A percentile compares a stretch with the other conserved stretches of the same genome.
phyloP scores from a whole-genome alignment of 1,140 invertebrate species.

The Meloidogyne exigua region DNA sequence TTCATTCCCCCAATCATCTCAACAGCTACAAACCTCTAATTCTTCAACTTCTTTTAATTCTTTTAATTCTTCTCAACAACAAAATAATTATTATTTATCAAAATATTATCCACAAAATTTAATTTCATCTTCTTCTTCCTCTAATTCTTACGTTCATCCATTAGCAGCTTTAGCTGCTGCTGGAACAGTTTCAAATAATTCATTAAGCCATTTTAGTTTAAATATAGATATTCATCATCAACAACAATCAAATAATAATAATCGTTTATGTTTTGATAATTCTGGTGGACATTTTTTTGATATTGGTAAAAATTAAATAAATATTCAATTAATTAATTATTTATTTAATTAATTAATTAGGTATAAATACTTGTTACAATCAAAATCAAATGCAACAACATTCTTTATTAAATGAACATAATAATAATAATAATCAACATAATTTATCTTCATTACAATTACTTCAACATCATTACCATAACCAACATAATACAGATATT shows the following conservation, averaged over 20 bases:
- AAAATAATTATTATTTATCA: not conserved
- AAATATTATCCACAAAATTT: not conserved
- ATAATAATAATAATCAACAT: not conserved
- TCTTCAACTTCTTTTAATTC: too few species aligned
- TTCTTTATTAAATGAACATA: not conserved
- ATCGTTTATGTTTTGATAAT: not conserved
- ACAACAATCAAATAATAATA: not conserved
- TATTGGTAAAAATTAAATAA: not conserved
- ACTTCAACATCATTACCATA: constrained; percentile 5
- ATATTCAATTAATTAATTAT: not conserved
- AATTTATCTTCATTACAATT: not conserved
- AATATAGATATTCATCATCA: constrained; percentile 1
- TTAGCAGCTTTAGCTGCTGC: not conserved
- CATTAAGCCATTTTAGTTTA: not conserved
- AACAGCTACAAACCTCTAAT: not conserved
- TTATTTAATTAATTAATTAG: too few species aligned
- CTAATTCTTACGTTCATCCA: not conserved
- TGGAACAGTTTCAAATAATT: not conserved
- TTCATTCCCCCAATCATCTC: not conserved
- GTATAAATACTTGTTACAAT: not conserved
- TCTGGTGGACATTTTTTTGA: constrained; percentile 1
- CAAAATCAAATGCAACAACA: not conserved
- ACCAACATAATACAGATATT: not conserved
- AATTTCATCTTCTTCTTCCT: not conserved
- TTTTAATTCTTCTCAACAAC: not conserved